Percentiles rank a stretch among this genome's conserved stretches.
These are phyloP conservation scores for Fragum sueziense DNA, from an alignment of 2,888 invertebrate genomes.

Conservation along the genomic window DNA sequence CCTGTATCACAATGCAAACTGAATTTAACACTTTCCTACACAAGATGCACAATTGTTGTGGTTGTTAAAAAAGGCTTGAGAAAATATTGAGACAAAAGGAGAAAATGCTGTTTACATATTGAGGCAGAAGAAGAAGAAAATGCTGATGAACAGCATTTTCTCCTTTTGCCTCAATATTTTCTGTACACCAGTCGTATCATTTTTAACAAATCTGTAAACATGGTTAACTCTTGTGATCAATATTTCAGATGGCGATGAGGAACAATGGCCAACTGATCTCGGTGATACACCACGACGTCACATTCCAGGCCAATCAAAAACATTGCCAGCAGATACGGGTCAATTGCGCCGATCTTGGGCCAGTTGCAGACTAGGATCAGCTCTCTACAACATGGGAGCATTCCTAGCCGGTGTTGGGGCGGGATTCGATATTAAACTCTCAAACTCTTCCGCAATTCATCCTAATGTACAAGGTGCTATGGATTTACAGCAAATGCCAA, in stretches of 20 bases:
- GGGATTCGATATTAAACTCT: slow-evolving; percentile 95
- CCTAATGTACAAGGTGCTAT: slow-evolving; percentile 69
- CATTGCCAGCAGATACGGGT: slow-evolving; percentile 61
- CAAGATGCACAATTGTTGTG: too few species aligned
- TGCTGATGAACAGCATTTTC: too few species aligned
- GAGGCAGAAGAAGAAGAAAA: too few species aligned
- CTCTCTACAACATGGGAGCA: slow-evolving; percentile 94
- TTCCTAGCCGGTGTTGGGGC: slow-evolving; percentile 93
- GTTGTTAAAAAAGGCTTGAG: too few species aligned
- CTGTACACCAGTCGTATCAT: too few species aligned
- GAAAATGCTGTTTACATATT: too few species aligned
- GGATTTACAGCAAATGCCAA: slow-evolving; percentile 63
- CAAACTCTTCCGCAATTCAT: slow-evolving; percentile 85
- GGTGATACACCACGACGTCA: slow-evolving; percentile 69
- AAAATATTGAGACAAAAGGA: too few species aligned
- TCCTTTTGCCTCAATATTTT: too few species aligned
- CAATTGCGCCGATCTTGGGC: slow-evolving; percentile 49
- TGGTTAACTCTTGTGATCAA: too few species aligned
- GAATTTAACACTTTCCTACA: too few species aligned
- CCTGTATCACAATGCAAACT: too few species aligned
- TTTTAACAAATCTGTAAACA: too few species aligned
- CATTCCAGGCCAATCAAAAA: slow-evolving; percentile 65
- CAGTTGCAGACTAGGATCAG: slow-evolving; percentile 84
- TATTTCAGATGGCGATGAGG: slow-evolving; percentile 80
- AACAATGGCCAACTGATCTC: slow-evolving; percentile 80